A percentile compares a stretch with the other conserved stretches of the same genome.
Conservation (phyloP, 30 jellyfish, hydroid and myxozoan genomes). For the Hydra vulgaris region DNA sequence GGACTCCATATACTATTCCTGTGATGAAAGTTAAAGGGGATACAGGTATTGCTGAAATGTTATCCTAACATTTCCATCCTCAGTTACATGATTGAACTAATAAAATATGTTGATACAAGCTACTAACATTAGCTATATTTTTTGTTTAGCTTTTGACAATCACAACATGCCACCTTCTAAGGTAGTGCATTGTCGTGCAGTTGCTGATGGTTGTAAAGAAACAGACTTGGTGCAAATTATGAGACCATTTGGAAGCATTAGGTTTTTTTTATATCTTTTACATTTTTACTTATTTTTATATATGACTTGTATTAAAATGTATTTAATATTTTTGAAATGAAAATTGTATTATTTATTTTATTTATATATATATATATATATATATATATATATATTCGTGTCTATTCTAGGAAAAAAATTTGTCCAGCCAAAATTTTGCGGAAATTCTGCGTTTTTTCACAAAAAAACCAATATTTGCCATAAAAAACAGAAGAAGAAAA, state of each 20-base stretch:
- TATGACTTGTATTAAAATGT: not conserved
- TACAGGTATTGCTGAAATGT: not conserved
- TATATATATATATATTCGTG: too few species aligned
- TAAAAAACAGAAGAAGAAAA: too few species aligned
- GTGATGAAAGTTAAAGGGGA: constrained; percentile 11
- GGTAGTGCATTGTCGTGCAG: constrained; percentile 97
- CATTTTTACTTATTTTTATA: not conserved
- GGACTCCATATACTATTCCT: constrained; percentile 34
- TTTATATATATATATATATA: too few species aligned
- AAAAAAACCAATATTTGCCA: too few species aligned
- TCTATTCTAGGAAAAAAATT: too few species aligned
- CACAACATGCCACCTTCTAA: constrained; percentile 98
- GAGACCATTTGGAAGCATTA: constrained; percentile 91
- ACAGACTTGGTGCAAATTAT: constrained; percentile 86
- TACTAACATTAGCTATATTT: not conserved
- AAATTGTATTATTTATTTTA: too few species aligned
- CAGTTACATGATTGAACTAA: not conserved
- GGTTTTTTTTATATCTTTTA: constrained; percentile 19
- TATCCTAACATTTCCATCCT: not conserved
- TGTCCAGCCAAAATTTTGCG: too few species aligned
- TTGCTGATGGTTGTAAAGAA: constrained; percentile 98
- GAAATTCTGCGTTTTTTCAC: too few species aligned
- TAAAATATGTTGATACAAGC: not conserved
- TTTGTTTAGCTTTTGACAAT: constrained; percentile 39
- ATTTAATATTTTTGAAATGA: too few species aligned